phyloP scores from a whole-genome alignment of 1,140 invertebrate genomes.

The Dufourea novaeangliae region DNA sequence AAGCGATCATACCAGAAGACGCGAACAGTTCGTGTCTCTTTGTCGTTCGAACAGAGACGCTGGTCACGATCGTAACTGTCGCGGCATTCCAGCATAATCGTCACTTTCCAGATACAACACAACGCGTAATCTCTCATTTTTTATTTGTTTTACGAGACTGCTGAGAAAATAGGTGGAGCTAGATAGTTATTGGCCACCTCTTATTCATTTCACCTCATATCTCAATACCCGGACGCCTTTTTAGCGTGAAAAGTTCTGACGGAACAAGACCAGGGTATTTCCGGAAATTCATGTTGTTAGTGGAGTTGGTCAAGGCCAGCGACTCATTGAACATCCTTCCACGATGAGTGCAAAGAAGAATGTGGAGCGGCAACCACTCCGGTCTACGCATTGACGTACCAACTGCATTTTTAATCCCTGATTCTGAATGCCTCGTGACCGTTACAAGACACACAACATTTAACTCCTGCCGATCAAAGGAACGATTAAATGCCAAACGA shows the following conservation, averaged over 20 bases:
- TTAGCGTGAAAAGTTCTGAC: background rate
- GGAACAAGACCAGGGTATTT: constrained; percentile 14
- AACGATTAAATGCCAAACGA: background rate
- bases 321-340: constrained; percentile 46
- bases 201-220: no score
- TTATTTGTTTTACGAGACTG: background rate
- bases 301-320: constrained; percentile 50
- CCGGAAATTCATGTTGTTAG: constrained; percentile 31
- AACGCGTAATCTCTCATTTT: background rate
- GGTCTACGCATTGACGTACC: constrained; percentile 19
- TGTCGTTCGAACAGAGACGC: background rate
- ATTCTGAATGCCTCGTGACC: background rate
- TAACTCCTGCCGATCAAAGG: background rate
- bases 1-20: background rate
- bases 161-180: background rate
- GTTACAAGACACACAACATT: background rate
- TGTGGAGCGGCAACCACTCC: constrained; percentile 36
- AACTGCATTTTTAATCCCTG: background rate
- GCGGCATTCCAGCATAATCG: constrained; percentile 4
- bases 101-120: constrained; percentile 12
- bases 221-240: background rate
- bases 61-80: constrained; percentile 13
- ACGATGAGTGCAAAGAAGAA: constrained; percentile 31
- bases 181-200: background rate
- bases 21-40: background rate